Percentiles rank a stretch among this genome's conserved stretches.
Evolutionary conservation across 2,113 vertebrate species (phyloP).

Genomic region (Martes martes): DNA sequence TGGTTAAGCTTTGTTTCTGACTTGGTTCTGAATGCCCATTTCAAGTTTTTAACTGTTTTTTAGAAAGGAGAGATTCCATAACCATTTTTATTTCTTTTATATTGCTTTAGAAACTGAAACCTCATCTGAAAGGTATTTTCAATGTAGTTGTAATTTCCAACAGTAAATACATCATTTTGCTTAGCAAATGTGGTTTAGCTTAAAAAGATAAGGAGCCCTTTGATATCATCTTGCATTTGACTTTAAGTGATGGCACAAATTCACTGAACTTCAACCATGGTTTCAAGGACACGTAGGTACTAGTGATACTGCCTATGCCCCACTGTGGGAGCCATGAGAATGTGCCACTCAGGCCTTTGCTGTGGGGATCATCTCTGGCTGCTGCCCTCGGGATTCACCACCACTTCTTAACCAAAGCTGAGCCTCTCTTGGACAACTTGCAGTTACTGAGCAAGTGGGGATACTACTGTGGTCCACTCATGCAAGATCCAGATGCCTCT

Average conservation of each 20-base stretch:
- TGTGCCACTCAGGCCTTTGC: background rate
- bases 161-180: background rate
- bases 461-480: background rate
- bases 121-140: background rate
- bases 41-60: background rate
- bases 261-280: background rate
- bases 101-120: constrained; percentile 30
- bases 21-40: background rate
- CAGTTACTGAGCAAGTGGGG: background rate
- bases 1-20: background rate
- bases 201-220: background rate
- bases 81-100: background rate
- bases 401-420: no score
- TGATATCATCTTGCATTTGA: no score
- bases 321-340: background rate
- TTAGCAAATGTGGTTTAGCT: background rate
- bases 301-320: background rate
- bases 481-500: background rate
- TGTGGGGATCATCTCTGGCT: background rate
- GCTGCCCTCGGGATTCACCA: no score
- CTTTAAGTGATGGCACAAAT: no score
- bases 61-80: constrained; percentile 20
- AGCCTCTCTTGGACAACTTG: background rate
- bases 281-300: background rate
- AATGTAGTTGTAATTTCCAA: background rate